Evolutionary conservation across 2,113 vertebrate species (phyloP).

Genomic region (Mirounga angustirostris): DNA sequence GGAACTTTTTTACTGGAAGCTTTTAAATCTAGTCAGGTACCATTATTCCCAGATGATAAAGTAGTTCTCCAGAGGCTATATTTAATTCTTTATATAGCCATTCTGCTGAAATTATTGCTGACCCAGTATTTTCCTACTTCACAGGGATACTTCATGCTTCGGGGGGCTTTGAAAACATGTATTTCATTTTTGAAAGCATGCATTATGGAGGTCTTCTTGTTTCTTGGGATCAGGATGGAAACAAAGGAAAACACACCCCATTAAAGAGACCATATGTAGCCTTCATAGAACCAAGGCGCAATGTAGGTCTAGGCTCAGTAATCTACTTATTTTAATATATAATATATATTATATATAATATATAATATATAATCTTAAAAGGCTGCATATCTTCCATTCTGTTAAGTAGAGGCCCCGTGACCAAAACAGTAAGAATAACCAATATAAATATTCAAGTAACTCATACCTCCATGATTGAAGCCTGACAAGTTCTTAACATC

Average conservation of each 20-base stretch:
- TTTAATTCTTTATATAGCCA: slow-evolving; percentile 65
- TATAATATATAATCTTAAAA: neutral
- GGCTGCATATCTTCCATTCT: neutral
- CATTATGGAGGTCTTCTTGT: neutral
- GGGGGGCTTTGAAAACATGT: neutral
- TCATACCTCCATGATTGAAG: neutral
- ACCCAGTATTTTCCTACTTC: slow-evolving; percentile 42
- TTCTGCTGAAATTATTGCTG: slow-evolving; percentile 61
- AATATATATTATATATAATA: neutral
- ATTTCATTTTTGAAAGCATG: neutral
- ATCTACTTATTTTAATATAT: neutral
- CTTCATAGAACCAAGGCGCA: neutral
- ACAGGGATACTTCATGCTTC: neutral
- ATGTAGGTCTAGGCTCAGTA: neutral
- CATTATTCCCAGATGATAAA: slow-evolving; percentile 36
- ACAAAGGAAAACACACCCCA: slow-evolving; percentile 14
- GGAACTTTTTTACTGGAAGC: slow-evolving; percentile 28
- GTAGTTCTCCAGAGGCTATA: slow-evolving; percentile 48
- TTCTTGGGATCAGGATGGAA: slow-evolving; percentile 46
- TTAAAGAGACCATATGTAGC: neutral
- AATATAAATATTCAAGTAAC: neutral
- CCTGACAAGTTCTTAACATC: neutral
- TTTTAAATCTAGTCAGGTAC: slow-evolving; percentile 62
- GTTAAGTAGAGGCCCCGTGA: neutral
- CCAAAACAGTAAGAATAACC: neutral